These are phyloP conservation scores for Lipophrys pholis DNA, from an alignment of 2,113 vertebrate genomes.

Conservation along the genomic window DNA sequence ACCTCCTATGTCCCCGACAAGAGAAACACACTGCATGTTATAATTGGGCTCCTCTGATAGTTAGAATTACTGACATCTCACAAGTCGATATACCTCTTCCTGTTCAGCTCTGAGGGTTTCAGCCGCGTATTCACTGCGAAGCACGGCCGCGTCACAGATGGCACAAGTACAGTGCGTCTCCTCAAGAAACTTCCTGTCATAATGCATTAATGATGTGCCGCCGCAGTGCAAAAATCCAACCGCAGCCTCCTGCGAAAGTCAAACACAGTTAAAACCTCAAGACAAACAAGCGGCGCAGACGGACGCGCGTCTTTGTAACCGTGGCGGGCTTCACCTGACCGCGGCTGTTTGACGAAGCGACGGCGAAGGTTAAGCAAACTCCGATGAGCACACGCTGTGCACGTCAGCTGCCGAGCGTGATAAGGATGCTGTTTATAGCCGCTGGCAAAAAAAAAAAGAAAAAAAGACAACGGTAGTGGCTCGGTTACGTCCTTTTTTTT, in stretches of 20 bases:
- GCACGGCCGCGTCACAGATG: slow-evolving; percentile 12
- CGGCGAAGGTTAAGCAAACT: slow-evolving; percentile 51
- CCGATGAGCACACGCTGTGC: slow-evolving; percentile 26
- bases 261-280: slow-evolving; percentile 38
- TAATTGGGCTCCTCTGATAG: no score
- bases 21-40: no score
- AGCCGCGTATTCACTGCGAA: neutral
- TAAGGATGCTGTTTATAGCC: slow-evolving; percentile 52
- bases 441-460: slow-evolving; percentile 57
- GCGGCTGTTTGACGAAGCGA: slow-evolving; percentile 43
- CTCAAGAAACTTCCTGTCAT: slow-evolving; percentile 32
- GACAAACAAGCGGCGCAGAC: slow-evolving; percentile 43
- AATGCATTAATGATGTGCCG: slow-evolving; percentile 47
- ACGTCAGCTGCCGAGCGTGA: slow-evolving; percentile 63
- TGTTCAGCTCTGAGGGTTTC: no score
- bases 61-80: no score
- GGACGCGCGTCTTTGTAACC: neutral
- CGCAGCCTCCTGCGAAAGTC: slow-evolving; percentile 44
- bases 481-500: slow-evolving; percentile 63
- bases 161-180: neutral
- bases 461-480: slow-evolving; percentile 42
- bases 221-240: slow-evolving; percentile 36
- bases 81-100: no score
- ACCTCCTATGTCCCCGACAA: no score
- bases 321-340: neutral